Base-by-base conservation (phyloP, 2,888 invertebrate genomes). In the Caenorhabditis macrosperma region DNA sequence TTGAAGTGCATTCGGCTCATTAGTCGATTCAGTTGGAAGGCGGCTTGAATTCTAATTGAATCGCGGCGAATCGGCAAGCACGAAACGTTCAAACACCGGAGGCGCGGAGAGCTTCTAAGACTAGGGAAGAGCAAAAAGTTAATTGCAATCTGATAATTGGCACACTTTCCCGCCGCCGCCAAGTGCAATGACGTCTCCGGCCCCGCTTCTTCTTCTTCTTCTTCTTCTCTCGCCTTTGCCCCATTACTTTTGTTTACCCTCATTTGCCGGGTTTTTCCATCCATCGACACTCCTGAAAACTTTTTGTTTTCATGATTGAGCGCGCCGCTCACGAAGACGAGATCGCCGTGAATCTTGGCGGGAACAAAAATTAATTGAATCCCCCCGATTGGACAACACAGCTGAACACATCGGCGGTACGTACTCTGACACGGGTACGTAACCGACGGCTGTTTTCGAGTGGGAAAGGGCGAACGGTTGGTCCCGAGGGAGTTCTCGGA, bases 81-180 rank as follows among this genome's bases (percentile, higher is more conserved):
- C n/a, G 15, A 22, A 57, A 15, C 55, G 38, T 33, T 33, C 55
- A 55, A 55, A 55, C 55, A 55, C 35, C 55, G 33, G 24, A 4
- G 17, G 12, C 10, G 22, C 24, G 22, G 24, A 50, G 12, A 20
- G 50, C 4, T 20, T 26, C 41, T 17, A 38, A 24, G 33, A 1
- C 20, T 22, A 46, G 26, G 26, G 35, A 17, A 4, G 35, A 63
- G 50, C 64, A 12, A 66, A 54, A 66, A 54, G 66, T 54, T 66
- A 66, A 66, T 66, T 54, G 66, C 66, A 38, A 66, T 64, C 67
- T 35, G 6, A 55, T 68, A 68, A 68, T 57, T 68, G 68, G 68
- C 68, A 48, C 68, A 59, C 66, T 66, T 52, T 59, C 59, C 3
- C 22, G n/a, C 52, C 52, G 17, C 26, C 44, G 15, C 20, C 44